Conservation (phyloP, 2,113 vertebrate species). For the Cettia cetti region DNA sequence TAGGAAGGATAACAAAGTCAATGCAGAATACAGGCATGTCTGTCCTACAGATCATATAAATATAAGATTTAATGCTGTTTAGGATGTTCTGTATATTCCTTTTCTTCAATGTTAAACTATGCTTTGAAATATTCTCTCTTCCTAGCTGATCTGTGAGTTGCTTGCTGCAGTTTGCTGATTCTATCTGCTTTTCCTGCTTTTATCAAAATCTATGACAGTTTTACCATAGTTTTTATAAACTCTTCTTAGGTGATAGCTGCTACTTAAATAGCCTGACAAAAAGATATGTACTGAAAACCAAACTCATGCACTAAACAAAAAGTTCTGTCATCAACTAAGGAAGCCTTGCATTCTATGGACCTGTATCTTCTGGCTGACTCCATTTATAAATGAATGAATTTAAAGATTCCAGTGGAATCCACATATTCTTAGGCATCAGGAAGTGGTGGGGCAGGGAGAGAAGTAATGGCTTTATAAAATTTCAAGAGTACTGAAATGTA, state of each 20-base stretch:
- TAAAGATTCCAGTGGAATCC: not conserved
- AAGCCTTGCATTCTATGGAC: not conserved
- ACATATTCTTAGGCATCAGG: not conserved
- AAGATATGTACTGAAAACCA: not conserved
- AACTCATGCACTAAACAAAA: not conserved
- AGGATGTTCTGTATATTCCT: not conserved
- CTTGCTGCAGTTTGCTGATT: not conserved
- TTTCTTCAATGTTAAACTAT: not conserved
- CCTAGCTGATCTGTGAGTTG: not conserved
- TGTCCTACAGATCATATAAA: not conserved
- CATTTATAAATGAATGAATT: not conserved
- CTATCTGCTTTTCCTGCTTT: not conserved
- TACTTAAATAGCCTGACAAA: not conserved
- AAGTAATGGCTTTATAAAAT: not conserved
- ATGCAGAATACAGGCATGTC: not conserved
- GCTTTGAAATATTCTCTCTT: not conserved
- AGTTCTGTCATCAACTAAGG: not conserved
- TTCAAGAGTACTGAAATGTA: not conserved
- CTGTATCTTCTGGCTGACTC: not conserved
- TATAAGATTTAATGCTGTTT: not conserved
- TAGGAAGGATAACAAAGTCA: not conserved
- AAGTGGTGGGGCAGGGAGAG: accelerated
- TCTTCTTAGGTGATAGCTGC: not conserved
- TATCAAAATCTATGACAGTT: not conserved
- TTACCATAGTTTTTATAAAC: not conserved